phyloP scores from a whole-genome alignment of 2,113 vertebrate genomes.

The Grammomys surdaster region DNA sequence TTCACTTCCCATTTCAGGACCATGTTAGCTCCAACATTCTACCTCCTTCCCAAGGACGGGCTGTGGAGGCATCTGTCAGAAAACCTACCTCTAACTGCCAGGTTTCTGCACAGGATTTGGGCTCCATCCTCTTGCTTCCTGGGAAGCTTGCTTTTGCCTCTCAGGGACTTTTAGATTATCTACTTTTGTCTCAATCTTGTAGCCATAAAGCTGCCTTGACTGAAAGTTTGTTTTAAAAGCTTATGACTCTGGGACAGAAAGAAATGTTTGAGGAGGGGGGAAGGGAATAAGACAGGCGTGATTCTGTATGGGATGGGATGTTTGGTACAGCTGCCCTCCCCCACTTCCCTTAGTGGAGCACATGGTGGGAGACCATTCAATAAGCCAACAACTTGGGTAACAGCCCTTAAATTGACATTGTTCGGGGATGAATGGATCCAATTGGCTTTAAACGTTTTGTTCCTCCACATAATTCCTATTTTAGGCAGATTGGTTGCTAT shows the following conservation, averaged over 20 bases:
- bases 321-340: not conserved
- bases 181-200: slow-evolving; percentile 61
- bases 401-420: slow-evolving; percentile 77
- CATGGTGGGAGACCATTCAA: slow-evolving; percentile 71
- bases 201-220: slow-evolving; percentile 59
- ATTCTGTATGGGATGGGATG: not conserved
- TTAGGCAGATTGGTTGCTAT: slow-evolving; percentile 75
- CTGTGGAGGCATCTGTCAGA: not conserved
- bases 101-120: slow-evolving; percentile 58
- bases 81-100: slow-evolving; percentile 41
- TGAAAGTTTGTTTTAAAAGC: slow-evolving; percentile 71
- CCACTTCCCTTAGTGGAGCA: slow-evolving; percentile 37
- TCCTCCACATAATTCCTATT: slow-evolving; percentile 74
- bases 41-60: not conserved
- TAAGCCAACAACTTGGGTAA: slow-evolving; percentile 71
- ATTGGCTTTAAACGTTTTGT: slow-evolving; percentile 80
- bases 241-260: slow-evolving; percentile 62
- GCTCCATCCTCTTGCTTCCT: not conserved
- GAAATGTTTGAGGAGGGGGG: slow-evolving; percentile 53
- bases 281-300: slow-evolving; percentile 3
- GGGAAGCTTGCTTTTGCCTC: slow-evolving; percentile 44
- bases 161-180: slow-evolving; percentile 8
- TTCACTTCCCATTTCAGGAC: not conserved
- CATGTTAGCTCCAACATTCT: not conserved
- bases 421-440: slow-evolving; percentile 74